Evolutionary conservation across 1,140 invertebrate genomes (phyloP).

Genomic region (Berghia stephanieae): DNA sequence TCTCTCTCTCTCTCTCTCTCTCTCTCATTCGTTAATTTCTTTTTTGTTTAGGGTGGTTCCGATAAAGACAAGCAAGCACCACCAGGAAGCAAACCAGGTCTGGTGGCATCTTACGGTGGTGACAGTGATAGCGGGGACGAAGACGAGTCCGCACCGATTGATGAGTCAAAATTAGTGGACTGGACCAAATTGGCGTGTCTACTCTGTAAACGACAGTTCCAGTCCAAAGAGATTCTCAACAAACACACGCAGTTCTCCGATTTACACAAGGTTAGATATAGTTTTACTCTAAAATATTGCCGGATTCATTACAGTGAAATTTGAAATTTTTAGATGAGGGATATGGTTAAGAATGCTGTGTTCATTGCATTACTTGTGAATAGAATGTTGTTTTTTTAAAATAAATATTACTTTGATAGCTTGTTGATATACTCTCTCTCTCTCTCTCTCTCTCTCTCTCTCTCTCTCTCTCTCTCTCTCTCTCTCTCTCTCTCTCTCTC

Average conservation of each 20-base stretch:
- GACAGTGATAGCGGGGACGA: constrained; percentile 69
- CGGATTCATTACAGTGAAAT: not conserved
- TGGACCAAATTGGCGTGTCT: constrained; percentile 91
- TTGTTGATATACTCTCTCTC: no score
- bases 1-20: no score
- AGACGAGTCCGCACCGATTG: constrained; percentile 63
- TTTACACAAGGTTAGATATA: constrained; percentile 79
- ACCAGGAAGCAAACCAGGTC: constrained; percentile 41
- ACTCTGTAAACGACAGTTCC: constrained; percentile 94
- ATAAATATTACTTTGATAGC: no score
- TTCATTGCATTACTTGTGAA: no score
- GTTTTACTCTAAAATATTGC: not conserved
- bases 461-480: no score
- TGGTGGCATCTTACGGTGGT: constrained; percentile 83
- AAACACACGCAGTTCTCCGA: constrained; percentile 95
- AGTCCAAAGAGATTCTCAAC: constrained; percentile 84
- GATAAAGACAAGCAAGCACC: no score
- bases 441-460: no score
- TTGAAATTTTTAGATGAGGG: not conserved
- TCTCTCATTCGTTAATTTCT: no score
- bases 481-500: no score
- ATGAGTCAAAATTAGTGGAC: constrained; percentile 78
- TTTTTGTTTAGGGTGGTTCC: no score
- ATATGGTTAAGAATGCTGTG: no score
- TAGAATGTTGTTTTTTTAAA: no score